These are phyloP conservation scores for Chironomus tentans DNA, from an alignment of 2,888 invertebrate genomes.

Conservation along the genomic window DNA sequence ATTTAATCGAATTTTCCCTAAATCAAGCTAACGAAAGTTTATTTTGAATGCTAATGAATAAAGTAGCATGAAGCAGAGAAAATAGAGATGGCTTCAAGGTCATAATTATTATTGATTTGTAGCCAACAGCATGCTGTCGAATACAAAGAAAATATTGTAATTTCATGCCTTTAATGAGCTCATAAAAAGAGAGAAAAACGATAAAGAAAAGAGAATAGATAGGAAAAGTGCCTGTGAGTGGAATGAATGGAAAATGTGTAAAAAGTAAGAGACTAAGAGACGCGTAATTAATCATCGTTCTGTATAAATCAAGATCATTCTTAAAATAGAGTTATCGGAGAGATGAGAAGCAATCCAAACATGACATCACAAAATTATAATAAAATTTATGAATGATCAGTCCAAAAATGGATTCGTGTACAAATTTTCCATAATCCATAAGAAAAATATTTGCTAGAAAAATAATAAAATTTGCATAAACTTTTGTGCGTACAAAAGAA, in stretches of 20 bases:
- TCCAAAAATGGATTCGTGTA: background rate
- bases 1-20: background rate
- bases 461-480: background rate
- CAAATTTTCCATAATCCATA: no score
- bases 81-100: background rate
- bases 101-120: slow-evolving; percentile 7
- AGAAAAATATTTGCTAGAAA: no score
- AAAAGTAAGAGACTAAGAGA: background rate
- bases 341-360: no score
- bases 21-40: background rate
- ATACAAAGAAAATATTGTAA: background rate
- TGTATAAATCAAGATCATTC: no score
- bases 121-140: background rate
- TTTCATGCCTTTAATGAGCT: background rate
- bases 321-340: no score
- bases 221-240: background rate
- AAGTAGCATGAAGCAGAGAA: background rate
- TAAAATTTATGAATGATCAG: background rate
- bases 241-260: background rate
- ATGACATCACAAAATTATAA: background rate
- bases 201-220: background rate
- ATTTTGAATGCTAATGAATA: background rate
- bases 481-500: slow-evolving; percentile 16
- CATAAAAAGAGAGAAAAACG: background rate
- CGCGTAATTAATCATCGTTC: background rate